These are phyloP conservation scores for Datnioides undecimradiatus DNA, from an alignment of 2,113 vertebrate genomes.

Conservation along the genomic window DNA sequence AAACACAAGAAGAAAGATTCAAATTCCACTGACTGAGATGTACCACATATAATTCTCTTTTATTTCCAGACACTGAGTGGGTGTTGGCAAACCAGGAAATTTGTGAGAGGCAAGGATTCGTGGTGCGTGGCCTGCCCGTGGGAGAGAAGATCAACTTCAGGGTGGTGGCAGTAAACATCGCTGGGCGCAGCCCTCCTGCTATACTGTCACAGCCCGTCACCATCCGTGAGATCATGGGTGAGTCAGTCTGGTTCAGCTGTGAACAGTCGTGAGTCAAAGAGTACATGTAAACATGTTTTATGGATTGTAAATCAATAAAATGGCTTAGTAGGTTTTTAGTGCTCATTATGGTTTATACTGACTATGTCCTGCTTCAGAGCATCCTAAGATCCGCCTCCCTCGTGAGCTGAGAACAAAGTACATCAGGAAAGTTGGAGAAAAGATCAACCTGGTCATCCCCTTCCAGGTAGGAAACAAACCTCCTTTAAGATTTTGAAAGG, in stretches of 20 bases:
- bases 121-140: slow-evolving; percentile 87
- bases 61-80: slow-evolving; percentile 88
- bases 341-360: background rate
- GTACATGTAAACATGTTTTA: background rate
- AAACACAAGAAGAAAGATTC: background rate
- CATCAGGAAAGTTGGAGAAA: slow-evolving; percentile 89
- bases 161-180: slow-evolving; percentile 88
- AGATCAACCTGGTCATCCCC: slow-evolving; percentile 90
- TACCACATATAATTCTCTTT: slow-evolving; percentile 18
- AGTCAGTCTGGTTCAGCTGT: slow-evolving; percentile 54
- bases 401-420: slow-evolving; percentile 90
- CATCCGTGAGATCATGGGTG: slow-evolving; percentile 90
- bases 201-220: slow-evolving; percentile 87
- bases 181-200: slow-evolving; percentile 87
- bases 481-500: background rate
- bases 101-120: slow-evolving; percentile 86
- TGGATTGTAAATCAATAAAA: background rate
- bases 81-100: slow-evolving; percentile 84
- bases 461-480: slow-evolving; percentile 86
- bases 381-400: slow-evolving; percentile 92
- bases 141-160: slow-evolving; percentile 90
- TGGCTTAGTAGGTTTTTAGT: too few species aligned
- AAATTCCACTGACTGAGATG: slow-evolving; percentile 20
- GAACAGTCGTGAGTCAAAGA: background rate
- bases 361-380: slow-evolving; percentile 81